Evolutionary conservation across 2,113 vertebrate species (phyloP).

Genomic region (Actenoides lindsayi): DNA sequence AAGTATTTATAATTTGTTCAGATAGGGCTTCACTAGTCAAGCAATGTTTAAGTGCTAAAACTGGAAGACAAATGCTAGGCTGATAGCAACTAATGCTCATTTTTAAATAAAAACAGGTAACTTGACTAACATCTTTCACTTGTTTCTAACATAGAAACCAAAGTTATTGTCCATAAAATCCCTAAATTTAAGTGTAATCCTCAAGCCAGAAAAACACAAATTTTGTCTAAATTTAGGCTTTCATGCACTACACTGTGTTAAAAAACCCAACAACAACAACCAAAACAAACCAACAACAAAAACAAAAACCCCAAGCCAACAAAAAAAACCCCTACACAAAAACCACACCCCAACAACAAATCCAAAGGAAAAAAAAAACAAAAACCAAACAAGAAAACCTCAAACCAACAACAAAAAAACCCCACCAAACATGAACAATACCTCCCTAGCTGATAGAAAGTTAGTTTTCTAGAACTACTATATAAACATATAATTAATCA

Average conservation of each 20-base stretch:
- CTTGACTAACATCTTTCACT: not conserved
- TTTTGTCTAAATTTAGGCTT: not conserved
- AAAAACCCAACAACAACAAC: not conserved
- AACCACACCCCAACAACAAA: not conserved
- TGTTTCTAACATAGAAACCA: not conserved
- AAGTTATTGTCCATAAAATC: not conserved
- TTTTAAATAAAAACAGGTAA: not conserved
- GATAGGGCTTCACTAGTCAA: not conserved
- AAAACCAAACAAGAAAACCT: too few relatives aligned
- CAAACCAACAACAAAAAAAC: not conserved
- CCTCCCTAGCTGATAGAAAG: not conserved
- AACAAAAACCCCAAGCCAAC: too few relatives aligned
- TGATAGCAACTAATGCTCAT: not conserved
- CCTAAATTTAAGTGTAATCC: not conserved
- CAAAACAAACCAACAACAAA: not conserved
- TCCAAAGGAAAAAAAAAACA: too few relatives aligned
- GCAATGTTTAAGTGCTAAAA: not conserved
- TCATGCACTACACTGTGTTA: not conserved
- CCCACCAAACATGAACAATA: not conserved
- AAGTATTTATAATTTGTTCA: not conserved
- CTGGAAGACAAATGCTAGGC: not conserved
- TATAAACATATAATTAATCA: not conserved
- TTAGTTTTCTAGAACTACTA: not conserved
- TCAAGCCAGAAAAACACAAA: not conserved
- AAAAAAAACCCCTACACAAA: not conserved